Evolutionary conservation across 2,113 vertebrate species (phyloP).

Genomic region (Natator depressus): DNA sequence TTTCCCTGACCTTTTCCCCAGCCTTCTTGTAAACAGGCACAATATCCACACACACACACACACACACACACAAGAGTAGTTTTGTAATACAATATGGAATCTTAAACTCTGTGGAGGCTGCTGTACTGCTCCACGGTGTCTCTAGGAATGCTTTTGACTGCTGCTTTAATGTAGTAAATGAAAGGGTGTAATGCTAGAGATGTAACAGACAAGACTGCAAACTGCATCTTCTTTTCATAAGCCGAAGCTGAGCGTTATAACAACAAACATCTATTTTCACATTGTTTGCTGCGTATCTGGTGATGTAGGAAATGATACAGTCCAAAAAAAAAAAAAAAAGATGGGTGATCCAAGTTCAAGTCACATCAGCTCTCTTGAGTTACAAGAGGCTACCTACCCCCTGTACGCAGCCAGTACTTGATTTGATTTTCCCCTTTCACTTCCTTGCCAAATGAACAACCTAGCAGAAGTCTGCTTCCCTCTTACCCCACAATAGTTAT

Average conservation of each 20-base stretch:
- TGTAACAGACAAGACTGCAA: conserved; percentile 48
- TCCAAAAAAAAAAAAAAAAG: conserved; percentile 60
- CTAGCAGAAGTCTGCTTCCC: neutral
- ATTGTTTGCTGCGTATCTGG: neutral
- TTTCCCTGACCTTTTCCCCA: conserved; percentile 82
- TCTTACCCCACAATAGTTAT: neutral
- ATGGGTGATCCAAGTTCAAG: conserved; percentile 52
- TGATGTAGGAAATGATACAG: conserved; percentile 17
- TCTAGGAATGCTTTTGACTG: conserved; percentile 72
- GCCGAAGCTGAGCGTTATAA: conserved; percentile 47
- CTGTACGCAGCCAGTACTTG: conserved; percentile 42
- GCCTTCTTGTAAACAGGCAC: conserved; percentile 74
- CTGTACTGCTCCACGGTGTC: conserved; percentile 40
- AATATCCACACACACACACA: neutral
- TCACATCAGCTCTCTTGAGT: conserved; percentile 53
- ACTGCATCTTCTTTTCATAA: conserved; percentile 64
- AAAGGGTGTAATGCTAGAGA: conserved; percentile 51
- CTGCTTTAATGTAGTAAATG: conserved; percentile 55
- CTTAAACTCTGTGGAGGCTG: conserved; percentile 18
- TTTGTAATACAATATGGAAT: conserved; percentile 69
- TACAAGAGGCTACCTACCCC: conserved; percentile 45
- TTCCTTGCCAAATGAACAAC: conserved; percentile 65
- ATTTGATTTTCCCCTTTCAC: conserved; percentile 49
- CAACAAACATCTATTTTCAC: conserved; percentile 31
- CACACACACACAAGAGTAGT: neutral